Conservation (phyloP, 2,797 vertebrate genomes). For the Anabacerthia variegaticeps region DNA sequence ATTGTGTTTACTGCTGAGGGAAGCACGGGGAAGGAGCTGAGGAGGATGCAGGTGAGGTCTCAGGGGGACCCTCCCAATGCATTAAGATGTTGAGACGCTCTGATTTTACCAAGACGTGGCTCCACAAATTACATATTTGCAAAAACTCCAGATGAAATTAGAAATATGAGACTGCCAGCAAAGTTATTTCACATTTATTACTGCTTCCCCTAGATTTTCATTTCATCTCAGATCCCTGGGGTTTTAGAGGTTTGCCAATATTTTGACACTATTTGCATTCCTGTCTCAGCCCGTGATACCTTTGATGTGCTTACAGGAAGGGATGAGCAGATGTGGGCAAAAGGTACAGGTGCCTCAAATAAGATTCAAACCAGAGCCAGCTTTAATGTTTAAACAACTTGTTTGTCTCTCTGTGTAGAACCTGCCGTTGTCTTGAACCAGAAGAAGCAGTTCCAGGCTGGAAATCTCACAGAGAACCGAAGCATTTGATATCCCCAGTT, state of each 20-base stretch:
- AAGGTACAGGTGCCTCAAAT: background rate
- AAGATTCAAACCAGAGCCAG: background rate
- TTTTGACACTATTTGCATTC: background rate
- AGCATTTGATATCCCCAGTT: background rate
- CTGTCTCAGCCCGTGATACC: background rate
- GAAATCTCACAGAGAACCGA: background rate
- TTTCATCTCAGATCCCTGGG: background rate
- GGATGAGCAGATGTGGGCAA: background rate
- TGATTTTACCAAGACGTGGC: background rate
- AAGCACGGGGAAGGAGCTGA: background rate
- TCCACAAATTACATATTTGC: background rate
- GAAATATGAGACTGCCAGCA: background rate
- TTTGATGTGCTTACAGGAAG: background rate
- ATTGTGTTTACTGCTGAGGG: constrained; percentile 69
- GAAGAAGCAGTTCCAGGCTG: background rate
- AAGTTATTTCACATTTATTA: constrained; percentile 20
- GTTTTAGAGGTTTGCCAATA: background rate
- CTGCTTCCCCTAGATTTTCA: constrained; percentile 8
- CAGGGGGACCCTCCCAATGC: background rate
- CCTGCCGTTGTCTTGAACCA: background rate
- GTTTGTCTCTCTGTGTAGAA: background rate
- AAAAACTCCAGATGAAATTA: constrained; percentile 34
- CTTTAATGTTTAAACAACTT: background rate
- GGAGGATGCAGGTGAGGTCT: constrained; percentile 54
- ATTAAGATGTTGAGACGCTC: constrained; percentile 19